Percentiles rank a stretch among this genome's conserved stretches.
These are phyloP conservation scores for Dicyrtomina minuta DNA, from an alignment of 2,888 invertebrate species.

Conservation along the genomic window DNA sequence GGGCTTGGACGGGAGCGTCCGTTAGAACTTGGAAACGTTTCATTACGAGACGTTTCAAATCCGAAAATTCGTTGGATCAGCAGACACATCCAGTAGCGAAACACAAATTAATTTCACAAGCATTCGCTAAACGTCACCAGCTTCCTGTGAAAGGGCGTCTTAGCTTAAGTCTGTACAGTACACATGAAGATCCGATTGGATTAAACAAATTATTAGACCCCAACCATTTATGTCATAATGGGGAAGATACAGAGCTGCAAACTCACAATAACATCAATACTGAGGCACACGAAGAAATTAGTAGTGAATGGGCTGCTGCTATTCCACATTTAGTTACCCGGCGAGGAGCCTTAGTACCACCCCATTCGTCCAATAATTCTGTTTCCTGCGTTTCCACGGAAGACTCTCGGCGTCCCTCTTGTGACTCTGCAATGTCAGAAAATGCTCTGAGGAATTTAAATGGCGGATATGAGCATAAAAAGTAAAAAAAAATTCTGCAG, in stretches of 20 bases:
- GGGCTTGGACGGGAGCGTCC: constrained; percentile 89
- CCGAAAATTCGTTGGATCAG: constrained; percentile 24
- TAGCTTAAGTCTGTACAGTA: constrained; percentile 82
- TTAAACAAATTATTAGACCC: constrained; percentile 48
- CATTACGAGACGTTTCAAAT: constrained; percentile 59
- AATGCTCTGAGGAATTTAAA: constrained; percentile 41
- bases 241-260: constrained; percentile 54
- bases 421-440: constrained; percentile 47
- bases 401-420: constrained; percentile 47
- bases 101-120: constrained; percentile 87
- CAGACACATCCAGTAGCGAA: constrained; percentile 64
- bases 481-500: too few species aligned
- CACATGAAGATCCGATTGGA: constrained; percentile 86
- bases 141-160: constrained; percentile 78
- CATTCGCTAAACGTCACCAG: constrained; percentile 82
- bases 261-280: constrained; percentile 60
- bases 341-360: constrained; percentile 73
- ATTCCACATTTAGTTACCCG: constrained; percentile 81
- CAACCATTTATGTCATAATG: constrained; percentile 43
- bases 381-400: constrained; percentile 50
- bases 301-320: constrained; percentile 89
- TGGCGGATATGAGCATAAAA: constrained; percentile 57
- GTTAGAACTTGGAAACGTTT: constrained; percentile 83
- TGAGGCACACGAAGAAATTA: constrained; percentile 74
- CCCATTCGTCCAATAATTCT: constrained; percentile 55